These are phyloP conservation scores for Halotydeus destructor DNA, from an alignment of 1,140 invertebrate species.

Conservation along the genomic window DNA sequence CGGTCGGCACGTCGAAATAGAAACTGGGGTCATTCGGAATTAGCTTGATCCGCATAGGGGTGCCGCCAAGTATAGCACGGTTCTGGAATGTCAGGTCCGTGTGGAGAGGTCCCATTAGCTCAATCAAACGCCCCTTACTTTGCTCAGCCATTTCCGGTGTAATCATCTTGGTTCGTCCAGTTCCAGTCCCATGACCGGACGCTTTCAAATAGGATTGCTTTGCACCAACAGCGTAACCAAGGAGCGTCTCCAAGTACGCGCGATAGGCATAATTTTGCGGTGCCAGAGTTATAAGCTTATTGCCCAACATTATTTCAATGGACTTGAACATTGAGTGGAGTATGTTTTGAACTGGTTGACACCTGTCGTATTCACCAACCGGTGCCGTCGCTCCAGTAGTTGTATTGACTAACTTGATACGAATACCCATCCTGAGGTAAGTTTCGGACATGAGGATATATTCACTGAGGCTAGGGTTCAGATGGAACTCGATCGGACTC, in stretches of 20 bases:
- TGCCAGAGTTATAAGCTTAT: slow-evolving; percentile 24
- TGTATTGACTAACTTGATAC: slow-evolving; percentile 20
- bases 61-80: slow-evolving; percentile 11
- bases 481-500: slow-evolving; percentile 25
- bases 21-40: not conserved
- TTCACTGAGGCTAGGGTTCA: slow-evolving; percentile 21
- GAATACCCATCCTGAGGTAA: slow-evolving; percentile 21
- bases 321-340: slow-evolving; percentile 26
- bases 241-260: slow-evolving; percentile 26
- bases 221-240: slow-evolving; percentile 22
- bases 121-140: slow-evolving; percentile 14
- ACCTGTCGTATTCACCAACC: slow-evolving; percentile 8
- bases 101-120: slow-evolving; percentile 16
- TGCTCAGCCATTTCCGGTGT: slow-evolving; percentile 18
- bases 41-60: not conserved
- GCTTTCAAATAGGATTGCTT: slow-evolving; percentile 23
- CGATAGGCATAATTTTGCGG: slow-evolving; percentile 26
- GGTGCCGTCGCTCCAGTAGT: slow-evolving; percentile 13
- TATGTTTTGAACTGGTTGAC: slow-evolving; percentile 23
- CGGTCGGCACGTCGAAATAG: not conserved
- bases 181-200: not conserved
- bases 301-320: slow-evolving; percentile 26
- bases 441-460: slow-evolving; percentile 25
- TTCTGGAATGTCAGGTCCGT: slow-evolving; percentile 13
- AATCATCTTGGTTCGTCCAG: slow-evolving; percentile 18